Evolutionary conservation across 2,113 vertebrate genomes (phyloP).

Genomic region (Scalopus aquaticus): DNA sequence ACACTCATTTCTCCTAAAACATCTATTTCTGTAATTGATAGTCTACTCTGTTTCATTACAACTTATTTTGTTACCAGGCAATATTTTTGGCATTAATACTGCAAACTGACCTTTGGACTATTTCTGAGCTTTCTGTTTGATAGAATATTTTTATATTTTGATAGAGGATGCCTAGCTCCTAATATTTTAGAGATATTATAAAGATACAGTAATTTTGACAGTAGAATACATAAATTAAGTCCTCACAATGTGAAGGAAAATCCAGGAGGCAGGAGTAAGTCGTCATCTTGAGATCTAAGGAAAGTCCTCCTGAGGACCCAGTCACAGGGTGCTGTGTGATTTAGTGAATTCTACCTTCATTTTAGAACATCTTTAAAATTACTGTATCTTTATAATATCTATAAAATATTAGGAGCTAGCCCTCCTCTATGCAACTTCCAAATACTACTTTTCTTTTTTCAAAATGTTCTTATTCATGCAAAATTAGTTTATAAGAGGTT

Average conservation of each 20-base stretch:
- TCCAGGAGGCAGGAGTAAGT: background rate
- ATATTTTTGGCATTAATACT: background rate
- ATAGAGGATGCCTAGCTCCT: background rate
- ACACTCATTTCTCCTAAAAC: constrained; percentile 14
- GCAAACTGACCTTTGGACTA: background rate
- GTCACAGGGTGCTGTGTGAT: background rate
- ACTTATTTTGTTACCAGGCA: background rate
- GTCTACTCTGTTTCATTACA: background rate
- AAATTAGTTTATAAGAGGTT: constrained; percentile 20
- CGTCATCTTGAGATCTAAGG: background rate
- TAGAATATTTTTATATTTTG: background rate
- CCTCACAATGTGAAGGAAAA: background rate
- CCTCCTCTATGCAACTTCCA: background rate
- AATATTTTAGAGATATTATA: background rate
- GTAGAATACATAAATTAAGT: background rate
- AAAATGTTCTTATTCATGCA: constrained; percentile 14
- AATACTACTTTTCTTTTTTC: background rate
- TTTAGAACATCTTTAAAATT: background rate
- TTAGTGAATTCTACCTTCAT: background rate
- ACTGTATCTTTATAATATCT: background rate
- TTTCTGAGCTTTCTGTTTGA: background rate
- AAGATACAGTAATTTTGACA: too few species aligned
- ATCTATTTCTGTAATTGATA: background rate
- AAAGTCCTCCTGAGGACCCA: background rate
- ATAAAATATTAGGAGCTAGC: background rate